A percentile compares a stretch with the other conserved stretches of the same genome.
Evolutionary conservation across 2,797 vertebrate genomes (phyloP).

Genomic region (Gila robusta): DNA sequence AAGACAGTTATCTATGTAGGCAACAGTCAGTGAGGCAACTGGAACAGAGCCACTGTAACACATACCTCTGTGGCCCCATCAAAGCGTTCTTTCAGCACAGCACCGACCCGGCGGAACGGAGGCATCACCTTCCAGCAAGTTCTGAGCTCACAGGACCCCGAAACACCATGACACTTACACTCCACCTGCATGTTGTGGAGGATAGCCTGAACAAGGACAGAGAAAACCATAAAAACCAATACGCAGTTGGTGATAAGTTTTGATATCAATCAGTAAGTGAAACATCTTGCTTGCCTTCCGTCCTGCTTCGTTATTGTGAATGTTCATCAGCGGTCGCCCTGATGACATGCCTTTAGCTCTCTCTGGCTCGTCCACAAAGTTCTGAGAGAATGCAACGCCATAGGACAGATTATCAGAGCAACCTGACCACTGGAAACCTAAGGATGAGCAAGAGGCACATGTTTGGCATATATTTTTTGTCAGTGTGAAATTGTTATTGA

Average conservation of each 20-base stretch:
- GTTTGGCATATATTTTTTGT: not conserved
- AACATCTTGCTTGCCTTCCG: constrained; percentile 73
- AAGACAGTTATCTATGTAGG: not conserved
- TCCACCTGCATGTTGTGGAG: constrained; percentile 84
- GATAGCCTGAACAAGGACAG: constrained; percentile 74
- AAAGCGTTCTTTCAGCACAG: constrained; percentile 81
- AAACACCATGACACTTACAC: constrained; percentile 83
- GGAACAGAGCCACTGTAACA: not conserved
- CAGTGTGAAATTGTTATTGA: not conserved
- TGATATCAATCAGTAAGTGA: not conserved
- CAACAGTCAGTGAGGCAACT: no score
- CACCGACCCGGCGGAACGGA: constrained; percentile 77
- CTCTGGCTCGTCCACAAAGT: constrained; percentile 82
- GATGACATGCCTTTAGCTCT: constrained; percentile 78
- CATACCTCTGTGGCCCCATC: constrained; percentile 82
- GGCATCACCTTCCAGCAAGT: constrained; percentile 86
- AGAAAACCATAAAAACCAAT: not conserved
- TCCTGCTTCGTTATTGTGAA: constrained; percentile 84
- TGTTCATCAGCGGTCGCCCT: constrained; percentile 79
- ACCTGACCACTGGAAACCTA: constrained; percentile 86
- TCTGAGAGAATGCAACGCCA: constrained; percentile 83
- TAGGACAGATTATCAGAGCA: constrained; percentile 86
- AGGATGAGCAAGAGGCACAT: not conserved
- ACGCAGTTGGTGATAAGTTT: not conserved
- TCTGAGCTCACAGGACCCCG: constrained; percentile 80